These are phyloP conservation scores for Cichladusa arquata DNA, from an alignment of 2,113 vertebrate genomes.

Conservation along the genomic window DNA sequence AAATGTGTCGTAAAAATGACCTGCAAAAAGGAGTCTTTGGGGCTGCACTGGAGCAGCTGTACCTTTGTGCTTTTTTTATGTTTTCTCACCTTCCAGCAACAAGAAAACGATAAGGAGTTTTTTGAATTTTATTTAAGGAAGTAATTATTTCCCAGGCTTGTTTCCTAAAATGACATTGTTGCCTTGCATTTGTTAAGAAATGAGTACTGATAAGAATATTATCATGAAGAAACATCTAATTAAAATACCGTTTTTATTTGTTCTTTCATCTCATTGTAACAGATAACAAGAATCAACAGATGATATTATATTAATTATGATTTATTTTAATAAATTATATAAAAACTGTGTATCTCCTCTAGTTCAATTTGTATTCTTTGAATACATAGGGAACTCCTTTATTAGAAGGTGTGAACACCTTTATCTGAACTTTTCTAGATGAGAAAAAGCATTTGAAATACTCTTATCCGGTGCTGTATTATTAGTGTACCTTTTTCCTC, in stretches of 20 bases:
- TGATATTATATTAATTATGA: not conserved
- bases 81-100: not conserved
- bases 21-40: not conserved
- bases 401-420: not conserved
- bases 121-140: not conserved
- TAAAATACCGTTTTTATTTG: not conserved
- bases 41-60: not conserved
- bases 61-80: not conserved
- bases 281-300: not conserved
- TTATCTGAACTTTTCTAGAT: not conserved
- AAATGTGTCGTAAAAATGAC: not conserved
- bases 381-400: not conserved
- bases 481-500: not conserved
- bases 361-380: not conserved
- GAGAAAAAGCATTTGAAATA: not conserved
- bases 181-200: not conserved
- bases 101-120: not conserved
- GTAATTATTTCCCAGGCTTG: not conserved
- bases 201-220: not conserved
- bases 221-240: not conserved
- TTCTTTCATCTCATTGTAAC: not conserved
- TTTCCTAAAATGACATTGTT: not conserved
- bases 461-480: not conserved
- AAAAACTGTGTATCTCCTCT: not conserved
- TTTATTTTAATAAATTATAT: not conserved